A percentile compares a stretch with the other conserved stretches of the same genome.
phyloP scores from a whole-genome alignment of 2,888 invertebrate genomes.

The Uloborus plumipes region DNA sequence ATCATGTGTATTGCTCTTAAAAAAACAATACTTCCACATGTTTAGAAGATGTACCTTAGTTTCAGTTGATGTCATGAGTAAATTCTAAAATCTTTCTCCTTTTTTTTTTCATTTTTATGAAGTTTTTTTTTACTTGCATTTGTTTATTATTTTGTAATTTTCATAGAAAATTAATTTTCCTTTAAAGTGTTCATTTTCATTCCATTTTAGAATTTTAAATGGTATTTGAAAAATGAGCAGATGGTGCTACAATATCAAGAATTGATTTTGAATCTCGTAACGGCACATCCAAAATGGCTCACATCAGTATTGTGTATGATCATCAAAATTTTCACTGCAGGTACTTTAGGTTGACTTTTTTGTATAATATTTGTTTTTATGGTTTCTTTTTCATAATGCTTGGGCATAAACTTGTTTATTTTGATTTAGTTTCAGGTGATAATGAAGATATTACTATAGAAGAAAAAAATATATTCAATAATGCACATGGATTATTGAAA shows the following conservation, averaged over 20 bases:
- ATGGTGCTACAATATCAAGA: slow-evolving; percentile 77
- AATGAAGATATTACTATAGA: slow-evolving; percentile 72
- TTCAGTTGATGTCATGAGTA: not conserved
- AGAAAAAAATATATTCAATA: slow-evolving; percentile 76
- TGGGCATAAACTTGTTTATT: not conserved
- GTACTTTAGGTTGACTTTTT: slow-evolving; percentile 75
- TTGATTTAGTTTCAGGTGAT: slow-evolving; percentile 19
- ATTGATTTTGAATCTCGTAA: slow-evolving; percentile 79
- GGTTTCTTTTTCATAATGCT: not conserved
- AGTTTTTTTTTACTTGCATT: not conserved
- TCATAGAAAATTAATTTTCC: not conserved
- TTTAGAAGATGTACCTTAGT: not conserved
- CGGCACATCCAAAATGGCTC: slow-evolving; percentile 79
- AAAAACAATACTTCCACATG: too few relatives aligned
- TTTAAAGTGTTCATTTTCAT: not conserved
- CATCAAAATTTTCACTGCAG: slow-evolving; percentile 77
- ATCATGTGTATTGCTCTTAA: too few relatives aligned
- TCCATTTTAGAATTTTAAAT: slow-evolving; percentile 68
- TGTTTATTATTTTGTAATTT: not conserved
- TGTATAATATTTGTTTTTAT: not conserved
- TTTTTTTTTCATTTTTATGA: not conserved
- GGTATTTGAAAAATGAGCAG: slow-evolving; percentile 74
- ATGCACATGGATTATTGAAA: slow-evolving; percentile 75
- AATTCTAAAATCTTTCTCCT: not conserved
- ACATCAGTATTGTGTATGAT: slow-evolving; percentile 77